A percentile compares a stretch with the other conserved stretches of the same genome.
These are phyloP conservation scores for Aporophyla lueneburgensis DNA, from an alignment of 2,888 invertebrate species.

Conservation along the genomic window DNA sequence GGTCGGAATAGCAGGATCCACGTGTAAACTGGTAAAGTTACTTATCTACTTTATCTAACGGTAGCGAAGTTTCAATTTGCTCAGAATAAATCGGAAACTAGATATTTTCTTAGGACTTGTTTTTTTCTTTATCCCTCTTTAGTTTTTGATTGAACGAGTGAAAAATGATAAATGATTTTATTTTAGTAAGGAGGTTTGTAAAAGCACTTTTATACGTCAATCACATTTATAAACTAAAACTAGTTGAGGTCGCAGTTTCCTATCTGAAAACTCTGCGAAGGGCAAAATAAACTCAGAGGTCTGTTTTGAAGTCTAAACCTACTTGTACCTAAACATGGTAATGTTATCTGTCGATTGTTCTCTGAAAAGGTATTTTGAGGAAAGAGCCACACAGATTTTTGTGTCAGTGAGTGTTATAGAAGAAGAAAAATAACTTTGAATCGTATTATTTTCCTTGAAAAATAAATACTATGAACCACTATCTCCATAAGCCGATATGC, in stretches of 20 bases:
- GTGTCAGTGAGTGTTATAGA: neutral
- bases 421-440: neutral
- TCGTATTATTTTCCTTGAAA: neutral
- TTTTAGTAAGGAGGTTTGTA: too few relatives aligned
- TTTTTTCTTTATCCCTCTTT: neutral
- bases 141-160: neutral
- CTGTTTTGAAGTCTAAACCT: too few relatives aligned
- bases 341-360: too few relatives aligned
- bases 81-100: constrained; percentile 18
- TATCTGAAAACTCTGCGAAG: too few relatives aligned
- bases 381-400: too few relatives aligned
- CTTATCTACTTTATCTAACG: constrained; percentile 8
- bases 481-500: neutral
- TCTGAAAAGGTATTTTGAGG: too few relatives aligned
- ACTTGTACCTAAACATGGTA: too few relatives aligned
- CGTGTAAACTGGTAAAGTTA: constrained; percentile 24
- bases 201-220: too few relatives aligned
- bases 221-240: too few relatives aligned
- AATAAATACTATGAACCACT: neutral
- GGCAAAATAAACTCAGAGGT: too few relatives aligned
- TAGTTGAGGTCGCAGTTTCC: too few relatives aligned
- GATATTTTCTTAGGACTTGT: neutral
- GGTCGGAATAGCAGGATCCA: neutral
- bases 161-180: too few relatives aligned
- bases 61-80: constrained; percentile 15